Conservation (phyloP, 2,113 vertebrate species). For the Notothenia coriiceps region DNA sequence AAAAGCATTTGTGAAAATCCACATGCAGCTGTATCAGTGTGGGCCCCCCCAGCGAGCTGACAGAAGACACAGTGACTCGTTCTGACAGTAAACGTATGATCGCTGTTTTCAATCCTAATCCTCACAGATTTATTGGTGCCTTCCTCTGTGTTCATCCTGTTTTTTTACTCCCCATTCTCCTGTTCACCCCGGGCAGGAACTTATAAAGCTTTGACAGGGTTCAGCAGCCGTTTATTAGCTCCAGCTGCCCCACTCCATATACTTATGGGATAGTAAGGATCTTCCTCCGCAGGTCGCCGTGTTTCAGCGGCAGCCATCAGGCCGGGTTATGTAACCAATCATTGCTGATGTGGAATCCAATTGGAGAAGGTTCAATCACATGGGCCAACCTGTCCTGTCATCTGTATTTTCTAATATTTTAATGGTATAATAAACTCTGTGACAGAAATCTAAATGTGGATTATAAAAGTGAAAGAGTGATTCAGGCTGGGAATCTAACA, state of each 20-base stretch:
- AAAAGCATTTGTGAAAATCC: conserved; percentile 15
- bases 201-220: conserved; percentile 77
- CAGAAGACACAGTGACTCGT: conserved; percentile 49
- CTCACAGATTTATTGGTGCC: conserved; percentile 64
- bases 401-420: not conserved
- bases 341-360: not conserved
- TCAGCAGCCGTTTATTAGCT: conserved; percentile 80
- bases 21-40: conserved; percentile 31
- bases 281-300: conserved; percentile 57
- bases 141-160: conserved; percentile 55
- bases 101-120: conserved; percentile 72
- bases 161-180: conserved; percentile 53
- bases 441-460: not conserved
- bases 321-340: conserved; percentile 38
- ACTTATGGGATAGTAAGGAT: conserved; percentile 74
- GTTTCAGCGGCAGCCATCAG: conserved; percentile 20
- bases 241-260: conserved; percentile 74
- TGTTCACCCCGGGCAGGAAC: conserved; percentile 61
- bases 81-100: conserved; percentile 74
- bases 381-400: not conserved
- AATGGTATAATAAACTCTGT: too few species aligned
- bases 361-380: not conserved
- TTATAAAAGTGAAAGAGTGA: not conserved
- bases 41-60: conserved; percentile 45
- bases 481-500: not conserved